phyloP scores from a whole-genome alignment of 2,797 vertebrate genomes.

The Poeciliopsis paucimaculata region DNA sequence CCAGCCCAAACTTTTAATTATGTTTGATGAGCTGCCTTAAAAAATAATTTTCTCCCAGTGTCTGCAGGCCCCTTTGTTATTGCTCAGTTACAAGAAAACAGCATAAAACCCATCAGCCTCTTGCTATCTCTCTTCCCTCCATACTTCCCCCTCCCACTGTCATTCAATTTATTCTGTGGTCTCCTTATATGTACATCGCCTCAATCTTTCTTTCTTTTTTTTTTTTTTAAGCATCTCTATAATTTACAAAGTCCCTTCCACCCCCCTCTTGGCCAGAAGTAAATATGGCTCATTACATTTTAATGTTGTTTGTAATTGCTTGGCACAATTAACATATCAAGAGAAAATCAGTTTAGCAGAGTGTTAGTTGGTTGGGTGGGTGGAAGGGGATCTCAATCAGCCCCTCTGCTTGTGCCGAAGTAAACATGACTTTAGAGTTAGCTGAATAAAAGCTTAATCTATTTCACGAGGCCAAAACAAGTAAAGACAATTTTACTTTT shows the following conservation, averaged over 20 bases:
- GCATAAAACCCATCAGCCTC: conserved; percentile 14
- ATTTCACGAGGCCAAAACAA: neutral
- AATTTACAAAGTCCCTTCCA: neutral
- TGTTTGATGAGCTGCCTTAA: conserved; percentile 71
- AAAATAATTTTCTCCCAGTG: conserved; percentile 62
- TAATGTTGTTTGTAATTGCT: conserved; percentile 73
- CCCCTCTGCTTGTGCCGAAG: conserved; percentile 14
- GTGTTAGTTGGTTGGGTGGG: conserved; percentile 42
- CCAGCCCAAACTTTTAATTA: conserved; percentile 71
- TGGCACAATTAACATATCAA: conserved; percentile 60
- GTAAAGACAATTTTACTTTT: neutral
- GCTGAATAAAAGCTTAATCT: conserved; percentile 15
- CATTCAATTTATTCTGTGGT: neutral
- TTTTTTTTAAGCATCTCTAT: neutral
- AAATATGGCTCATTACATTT: conserved; percentile 69
- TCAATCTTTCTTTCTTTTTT: neutral
- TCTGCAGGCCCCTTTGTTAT: conserved; percentile 63
- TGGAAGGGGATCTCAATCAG: conserved; percentile 45
- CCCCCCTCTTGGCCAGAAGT: conserved; percentile 37
- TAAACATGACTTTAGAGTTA: conserved; percentile 21
- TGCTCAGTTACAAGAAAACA: conserved; percentile 24
- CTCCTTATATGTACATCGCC: conserved; percentile 9
- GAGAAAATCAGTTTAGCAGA: conserved; percentile 60
- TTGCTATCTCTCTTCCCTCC: neutral
- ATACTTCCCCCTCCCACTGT: neutral